phyloP scores from a whole-genome alignment of 1,140 invertebrate genomes.

The Drosophila nasuta region DNA sequence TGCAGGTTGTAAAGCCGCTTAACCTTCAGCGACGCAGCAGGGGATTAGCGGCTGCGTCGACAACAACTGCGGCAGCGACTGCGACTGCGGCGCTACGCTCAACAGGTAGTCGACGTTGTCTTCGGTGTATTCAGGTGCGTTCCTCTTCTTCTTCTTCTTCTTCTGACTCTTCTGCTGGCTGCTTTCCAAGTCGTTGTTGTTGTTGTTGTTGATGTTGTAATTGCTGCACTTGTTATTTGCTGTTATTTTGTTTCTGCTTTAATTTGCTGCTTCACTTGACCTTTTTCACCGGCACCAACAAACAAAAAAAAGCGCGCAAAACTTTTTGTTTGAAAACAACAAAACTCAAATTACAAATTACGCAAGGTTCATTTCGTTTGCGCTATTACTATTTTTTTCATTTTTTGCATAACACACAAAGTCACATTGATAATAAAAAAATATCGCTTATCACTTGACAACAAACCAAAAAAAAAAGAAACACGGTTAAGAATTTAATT shows the following conservation, averaged over 20 bases:
- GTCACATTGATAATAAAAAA: conserved; percentile 1
- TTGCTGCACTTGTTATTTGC: conserved; percentile 26
- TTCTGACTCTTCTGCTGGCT: neutral
- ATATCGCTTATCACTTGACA: conserved; percentile 36
- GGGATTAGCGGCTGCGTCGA: conserved; percentile 15
- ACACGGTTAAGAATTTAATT: conserved; percentile 3
- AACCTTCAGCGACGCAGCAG: conserved; percentile 39
- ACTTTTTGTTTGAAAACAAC: neutral
- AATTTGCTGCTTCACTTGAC: conserved; percentile 21
- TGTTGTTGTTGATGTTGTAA: conserved; percentile 7
- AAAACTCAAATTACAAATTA: conserved; percentile 9
- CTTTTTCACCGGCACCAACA: conserved; percentile 18
- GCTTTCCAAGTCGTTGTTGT: conserved; percentile 13
- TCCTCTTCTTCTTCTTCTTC: neutral
- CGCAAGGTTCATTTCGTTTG: conserved; percentile 8
- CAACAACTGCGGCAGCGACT: conserved; percentile 9
- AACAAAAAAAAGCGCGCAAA: conserved; percentile 11
- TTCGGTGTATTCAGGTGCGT: conserved; percentile 16
- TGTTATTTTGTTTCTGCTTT: neutral
- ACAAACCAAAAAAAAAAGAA: conserved; percentile 38
- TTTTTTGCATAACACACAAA: conserved; percentile 35
- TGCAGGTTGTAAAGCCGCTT: conserved; percentile 33
- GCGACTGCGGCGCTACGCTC: conserved; percentile 29
- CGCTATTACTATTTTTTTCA: neutral
- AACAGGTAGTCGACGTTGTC: conserved; percentile 37